Percentiles rank a stretch among this genome's conserved stretches.
These are phyloP conservation scores for Thunnus maccoyii DNA, from an alignment of 2,113 vertebrate genomes.

Conservation along the genomic window DNA sequence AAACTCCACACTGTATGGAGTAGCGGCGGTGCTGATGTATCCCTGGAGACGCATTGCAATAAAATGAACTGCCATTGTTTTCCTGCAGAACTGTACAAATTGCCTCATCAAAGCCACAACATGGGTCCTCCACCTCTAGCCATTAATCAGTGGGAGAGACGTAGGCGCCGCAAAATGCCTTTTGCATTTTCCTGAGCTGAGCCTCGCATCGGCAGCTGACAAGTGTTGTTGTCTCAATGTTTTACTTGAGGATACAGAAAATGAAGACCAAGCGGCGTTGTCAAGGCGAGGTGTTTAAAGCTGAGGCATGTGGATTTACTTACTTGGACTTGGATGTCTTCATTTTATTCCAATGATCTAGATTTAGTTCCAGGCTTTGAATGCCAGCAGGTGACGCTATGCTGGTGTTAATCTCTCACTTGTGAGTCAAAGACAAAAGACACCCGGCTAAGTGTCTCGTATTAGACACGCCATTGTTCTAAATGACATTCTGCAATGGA, in stretches of 20 bases:
- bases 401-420: slow-evolving; percentile 16
- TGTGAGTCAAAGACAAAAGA: slow-evolving; percentile 28
- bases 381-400: background rate
- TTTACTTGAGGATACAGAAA: slow-evolving; percentile 24
- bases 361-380: background rate
- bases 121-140: slow-evolving; percentile 73
- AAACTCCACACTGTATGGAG: slow-evolving; percentile 55
- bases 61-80: slow-evolving; percentile 79
- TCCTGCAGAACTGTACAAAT: slow-evolving; percentile 76
- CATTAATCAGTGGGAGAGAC: slow-evolving; percentile 71
- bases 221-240: slow-evolving; percentile 48
- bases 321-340: background rate
- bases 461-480: slow-evolving; percentile 29
- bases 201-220: slow-evolving; percentile 51
- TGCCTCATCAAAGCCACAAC: slow-evolving; percentile 80
- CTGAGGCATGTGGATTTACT: background rate
- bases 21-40: slow-evolving; percentile 58
- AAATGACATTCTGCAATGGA: slow-evolving; percentile 44
- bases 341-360: slow-evolving; percentile 17
- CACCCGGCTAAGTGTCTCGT: slow-evolving; percentile 4
- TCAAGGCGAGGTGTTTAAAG: background rate
- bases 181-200: slow-evolving; percentile 42
- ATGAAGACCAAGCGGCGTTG: slow-evolving; percentile 16
- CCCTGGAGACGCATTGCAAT: slow-evolving; percentile 72
- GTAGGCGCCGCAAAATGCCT: slow-evolving; percentile 19